Evolutionary conservation across 2,888 invertebrate genomes (phyloP), one percentile per base, ranked within the genome.

Genomic region (Euzophera pinguis): DNA sequence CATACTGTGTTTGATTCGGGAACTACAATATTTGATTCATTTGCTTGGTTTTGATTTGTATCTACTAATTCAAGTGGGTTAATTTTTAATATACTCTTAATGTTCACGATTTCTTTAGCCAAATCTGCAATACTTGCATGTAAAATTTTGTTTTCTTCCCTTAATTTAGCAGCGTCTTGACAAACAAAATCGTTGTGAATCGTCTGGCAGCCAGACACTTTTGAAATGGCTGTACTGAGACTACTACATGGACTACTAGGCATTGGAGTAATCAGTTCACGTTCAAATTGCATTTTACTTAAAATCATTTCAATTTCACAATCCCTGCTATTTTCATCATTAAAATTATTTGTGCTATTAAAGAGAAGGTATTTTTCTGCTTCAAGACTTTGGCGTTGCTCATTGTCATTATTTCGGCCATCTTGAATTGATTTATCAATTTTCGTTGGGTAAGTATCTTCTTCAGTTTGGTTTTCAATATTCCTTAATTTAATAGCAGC

Each of bases 231-330:
- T 42, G 47, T 29, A 22, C 51, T 53, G 35, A 43, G 56, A 22
- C 64, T 50, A 54, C 58, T 70, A 42, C 57, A 59, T 22, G 86
- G 84, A 29, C 80, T 75, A 50, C 55, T 60, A 14, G 87, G 85
- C 48, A 86, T 69, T 17, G 87, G 87, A 8, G 85, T 77, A 53
- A 88, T 61, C 32, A 75, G 55, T 13, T 56, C 58, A 48, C 64
- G 62, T 54, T 62, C 60, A 27, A 84, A 60, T 51, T 73, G 67
- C 83, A 87, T 85, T 10, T 56, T 60, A 57, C 63, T 65, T 47
- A 88, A 69, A 62, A 87, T 88, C 56, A 60, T 74, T 62, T 78
- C 73, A 56, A 89, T 68, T 72, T 89, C 89, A 52, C 35, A 47
- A 60, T 86, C 81, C 55, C 59, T 62, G 37, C 53, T 60, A 47